Conservation (phyloP, 1,140 invertebrate species). For the Meloidogyne hapla region DNA sequence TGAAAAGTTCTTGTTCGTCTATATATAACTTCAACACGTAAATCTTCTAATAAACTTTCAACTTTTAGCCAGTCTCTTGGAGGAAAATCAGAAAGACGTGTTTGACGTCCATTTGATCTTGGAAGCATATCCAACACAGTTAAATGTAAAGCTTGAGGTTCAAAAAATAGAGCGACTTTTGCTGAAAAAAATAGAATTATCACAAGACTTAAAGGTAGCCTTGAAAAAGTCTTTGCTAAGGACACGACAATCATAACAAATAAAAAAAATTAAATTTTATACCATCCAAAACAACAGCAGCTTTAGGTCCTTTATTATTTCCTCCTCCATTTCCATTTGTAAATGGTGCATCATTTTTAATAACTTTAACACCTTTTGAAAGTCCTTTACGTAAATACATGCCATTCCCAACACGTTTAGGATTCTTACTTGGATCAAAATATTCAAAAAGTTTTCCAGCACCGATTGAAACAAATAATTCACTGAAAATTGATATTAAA, state of each 20-base stretch:
- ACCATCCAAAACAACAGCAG: constrained; percentile 39
- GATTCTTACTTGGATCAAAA: neutral
- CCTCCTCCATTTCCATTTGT: neutral
- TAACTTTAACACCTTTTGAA: constrained; percentile 37
- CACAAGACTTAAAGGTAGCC: too few relatives aligned
- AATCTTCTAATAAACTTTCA: constrained; percentile 22
- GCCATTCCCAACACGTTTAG: constrained; percentile 27
- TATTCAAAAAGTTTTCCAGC: constrained; percentile 35
- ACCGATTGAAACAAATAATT: constrained; percentile 33
- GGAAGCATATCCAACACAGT: constrained; percentile 30
- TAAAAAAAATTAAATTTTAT: neutral
- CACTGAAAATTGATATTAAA: constrained; percentile 19
- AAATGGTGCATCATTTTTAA: constrained; percentile 17
- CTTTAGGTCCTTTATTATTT: constrained; percentile 13
- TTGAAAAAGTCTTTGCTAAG: too few relatives aligned
- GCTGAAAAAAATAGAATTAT: constrained; percentile 28
- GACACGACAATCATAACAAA: too few relatives aligned
- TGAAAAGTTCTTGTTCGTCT: constrained; percentile 30
- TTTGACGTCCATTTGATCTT: neutral
- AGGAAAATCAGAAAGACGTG: neutral
- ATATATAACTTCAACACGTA: constrained; percentile 36
- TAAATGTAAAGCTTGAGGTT: constrained; percentile 15
- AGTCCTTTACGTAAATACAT: constrained; percentile 34
- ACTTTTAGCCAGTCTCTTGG: constrained; percentile 14
- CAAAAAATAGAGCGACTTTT: constrained; percentile 37